Evolutionary conservation across 2,888 invertebrate genomes (phyloP).

Genomic region (Drosophila quasianomalipes): DNA sequence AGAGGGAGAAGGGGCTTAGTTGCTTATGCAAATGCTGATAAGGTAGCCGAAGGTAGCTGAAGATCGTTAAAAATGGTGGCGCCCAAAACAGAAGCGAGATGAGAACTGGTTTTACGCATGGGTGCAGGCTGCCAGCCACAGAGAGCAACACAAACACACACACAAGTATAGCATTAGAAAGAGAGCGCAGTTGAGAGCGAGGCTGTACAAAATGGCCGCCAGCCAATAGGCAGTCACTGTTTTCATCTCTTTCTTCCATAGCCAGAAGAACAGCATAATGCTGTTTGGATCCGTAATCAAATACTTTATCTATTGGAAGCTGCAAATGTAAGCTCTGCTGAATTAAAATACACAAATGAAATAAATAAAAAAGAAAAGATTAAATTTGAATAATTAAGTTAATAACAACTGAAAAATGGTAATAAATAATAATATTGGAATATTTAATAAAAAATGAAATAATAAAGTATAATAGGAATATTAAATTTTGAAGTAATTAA

Average conservation of each 20-base stretch:
- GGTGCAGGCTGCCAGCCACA: slow-evolving; percentile 55
- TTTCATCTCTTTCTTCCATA: slow-evolving; percentile 11
- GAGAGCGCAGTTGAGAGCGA: slow-evolving; percentile 45
- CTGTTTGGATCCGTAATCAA: neutral
- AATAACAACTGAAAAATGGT: neutral
- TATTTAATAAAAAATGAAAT: neutral
- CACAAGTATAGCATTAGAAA: slow-evolving; percentile 42
- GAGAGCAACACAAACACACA: slow-evolving; percentile 12
- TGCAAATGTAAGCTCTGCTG: neutral
- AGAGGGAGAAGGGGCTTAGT: neutral
- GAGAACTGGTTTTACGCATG: slow-evolving; percentile 78
- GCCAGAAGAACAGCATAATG: neutral
- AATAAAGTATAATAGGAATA: neutral
- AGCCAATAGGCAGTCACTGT: slow-evolving; percentile 40
- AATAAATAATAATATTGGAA: neutral
- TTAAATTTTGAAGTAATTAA: neutral
- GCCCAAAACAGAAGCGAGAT: slow-evolving; percentile 63
- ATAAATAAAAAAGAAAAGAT: neutral
- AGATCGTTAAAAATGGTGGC: slow-evolving; percentile 72
- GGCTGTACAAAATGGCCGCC: slow-evolving; percentile 70
- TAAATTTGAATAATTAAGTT: neutral
- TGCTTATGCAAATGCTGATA: slow-evolving; percentile 66
- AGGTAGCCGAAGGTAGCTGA: slow-evolving; percentile 16
- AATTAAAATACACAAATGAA: neutral
- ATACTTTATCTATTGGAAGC: neutral